Evolutionary conservation across 2,113 vertebrate genomes (phyloP), one percentile per base, ranked within the genome.

Genomic region (Telmatochromis brachygnathus): DNA sequence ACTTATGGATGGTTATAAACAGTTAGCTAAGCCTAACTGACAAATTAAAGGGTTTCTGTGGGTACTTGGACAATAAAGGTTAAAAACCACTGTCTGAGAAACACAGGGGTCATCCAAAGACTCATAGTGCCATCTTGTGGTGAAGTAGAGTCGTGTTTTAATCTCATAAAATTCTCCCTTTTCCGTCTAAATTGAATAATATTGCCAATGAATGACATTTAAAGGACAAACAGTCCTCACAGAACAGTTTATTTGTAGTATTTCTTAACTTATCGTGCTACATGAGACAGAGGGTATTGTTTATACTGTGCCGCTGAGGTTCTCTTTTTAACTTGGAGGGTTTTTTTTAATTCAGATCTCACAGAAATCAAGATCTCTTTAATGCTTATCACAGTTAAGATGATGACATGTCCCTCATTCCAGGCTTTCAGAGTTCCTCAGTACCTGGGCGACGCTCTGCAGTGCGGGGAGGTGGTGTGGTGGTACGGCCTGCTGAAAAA

Each of bases 401-500:
- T 49, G 26, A 33, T 28, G 42, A 75, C 26, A 49, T 47, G 6
- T 45, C n/a, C 23, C 13, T 17, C 30, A 19, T 65, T 54, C 17
- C 35, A 99, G 98, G 96, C 96, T 11, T 99, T 98, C 75, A 96
- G 95, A 9, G 96, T 96, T 1, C 95, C 97, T 39, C 96, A 95
- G 81, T 99, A 99, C 93, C 93, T 99, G 83, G 90, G 47, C 0
- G 96, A 97, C 1, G 98, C 98, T 12, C 89, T 97, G 79, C 97
- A 96, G 82, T 99, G 98, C 19, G 97, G 97, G 0, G 98, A 99
- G 35, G 96, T 99, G 89, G 96, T 98, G 88, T 99, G 99, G 99
- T 94, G 96, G 35, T 92, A 95, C 0, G 99, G 99, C 5, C 47
- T 99, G 81, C 94, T 99, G 90, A 98, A 97, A 95, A 99, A 99